Base-by-base conservation (phyloP, 2,888 invertebrate genomes). In the Phortica magna region DNA sequence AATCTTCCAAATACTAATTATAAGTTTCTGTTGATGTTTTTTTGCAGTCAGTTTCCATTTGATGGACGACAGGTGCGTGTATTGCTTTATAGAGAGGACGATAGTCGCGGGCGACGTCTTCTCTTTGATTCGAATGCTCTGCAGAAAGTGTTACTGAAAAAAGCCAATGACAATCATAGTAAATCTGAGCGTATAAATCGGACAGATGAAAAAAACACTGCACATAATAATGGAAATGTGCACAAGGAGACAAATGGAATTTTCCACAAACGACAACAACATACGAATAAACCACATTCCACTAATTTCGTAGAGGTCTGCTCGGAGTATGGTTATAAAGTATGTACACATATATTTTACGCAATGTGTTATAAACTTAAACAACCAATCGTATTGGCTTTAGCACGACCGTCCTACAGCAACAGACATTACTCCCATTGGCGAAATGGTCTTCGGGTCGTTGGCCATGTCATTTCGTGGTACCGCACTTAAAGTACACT, bases 391-490 rank as follows among this genome's bases (percentile, higher is more conserved):
- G 19, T 39, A 74, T 22, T 57, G 53, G 53, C 74, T 76, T 0
- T 68, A 95, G 95, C 95, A 94, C 90, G 94, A 93, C 88, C 94
- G 94, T 65, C 94, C 95, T 77, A 92, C 90, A 73, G 92, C 94
- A 83, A 87, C 92, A 81, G 97, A 97, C 90, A 94, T 95, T 77
- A 94, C 94, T 81, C 93, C 95, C 80, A 93, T 98, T 89, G 96
- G 97, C 83, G 98, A 98, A 93, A 97, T 98, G 96, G 95, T 98
- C 85, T 98, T 98, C 91, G 98, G 98, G 7, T 95, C 97, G 1
- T 95, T 97, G 73, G 96, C 97, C 1, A 96, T 98, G 96, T 96
- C 96, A 82, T 97, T 95, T 92, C 95, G 95, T 88, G 97, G 96
- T 75, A 95, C 96, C 55, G 95, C 96, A n/a, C 94, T 97, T 81